Percentiles rank a stretch among this genome's conserved stretches.
phyloP scores from a whole-genome alignment of 1,140 invertebrate genomes.

The Drosophila punjabiensis region DNA sequence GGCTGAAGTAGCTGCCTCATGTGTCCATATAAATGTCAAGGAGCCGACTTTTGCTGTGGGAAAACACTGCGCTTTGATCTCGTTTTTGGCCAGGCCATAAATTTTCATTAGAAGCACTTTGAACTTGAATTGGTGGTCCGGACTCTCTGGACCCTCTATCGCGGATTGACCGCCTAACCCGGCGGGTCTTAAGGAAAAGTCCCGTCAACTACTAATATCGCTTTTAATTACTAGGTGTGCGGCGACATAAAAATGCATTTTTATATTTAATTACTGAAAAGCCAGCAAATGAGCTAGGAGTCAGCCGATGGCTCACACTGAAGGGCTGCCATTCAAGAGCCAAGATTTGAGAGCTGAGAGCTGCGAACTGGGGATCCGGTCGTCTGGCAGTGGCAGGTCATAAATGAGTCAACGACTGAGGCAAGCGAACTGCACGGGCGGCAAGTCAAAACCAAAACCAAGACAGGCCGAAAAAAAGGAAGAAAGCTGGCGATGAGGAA shows the following conservation, averaged over 20 bases:
- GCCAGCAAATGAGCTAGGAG: conserved; percentile 62
- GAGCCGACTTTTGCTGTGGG: conserved; percentile 51
- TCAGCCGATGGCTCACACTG: conserved; percentile 11
- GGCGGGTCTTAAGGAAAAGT: background rate
- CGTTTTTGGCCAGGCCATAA: conserved; percentile 56
- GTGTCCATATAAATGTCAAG: conserved; percentile 63
- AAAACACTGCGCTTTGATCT: conserved; percentile 58
- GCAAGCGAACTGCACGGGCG: conserved; percentile 12
- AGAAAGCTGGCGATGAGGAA: background rate
- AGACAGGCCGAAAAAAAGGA: conserved; percentile 11
- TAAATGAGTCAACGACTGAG: conserved; percentile 78
- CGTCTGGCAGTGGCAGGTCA: conserved; percentile 53
- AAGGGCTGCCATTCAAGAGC: conserved; percentile 8
- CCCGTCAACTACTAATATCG: conserved; percentile 20
- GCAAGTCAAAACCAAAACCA: conserved; percentile 40
- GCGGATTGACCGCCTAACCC: conserved; percentile 22
- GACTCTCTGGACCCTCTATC: background rate
- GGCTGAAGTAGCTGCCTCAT: conserved; percentile 51
- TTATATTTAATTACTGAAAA: conserved; percentile 76
- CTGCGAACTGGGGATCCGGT: background rate
- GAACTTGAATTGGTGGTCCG: conserved; percentile 38
- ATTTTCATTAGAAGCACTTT: conserved; percentile 56
- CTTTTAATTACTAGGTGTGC: conserved; percentile 62
- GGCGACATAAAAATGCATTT: conserved; percentile 73
- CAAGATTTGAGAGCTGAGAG: background rate